Base-by-base conservation (phyloP, 92 coral and sea anemone genomes). In the Blastomussa wellsi region DNA sequence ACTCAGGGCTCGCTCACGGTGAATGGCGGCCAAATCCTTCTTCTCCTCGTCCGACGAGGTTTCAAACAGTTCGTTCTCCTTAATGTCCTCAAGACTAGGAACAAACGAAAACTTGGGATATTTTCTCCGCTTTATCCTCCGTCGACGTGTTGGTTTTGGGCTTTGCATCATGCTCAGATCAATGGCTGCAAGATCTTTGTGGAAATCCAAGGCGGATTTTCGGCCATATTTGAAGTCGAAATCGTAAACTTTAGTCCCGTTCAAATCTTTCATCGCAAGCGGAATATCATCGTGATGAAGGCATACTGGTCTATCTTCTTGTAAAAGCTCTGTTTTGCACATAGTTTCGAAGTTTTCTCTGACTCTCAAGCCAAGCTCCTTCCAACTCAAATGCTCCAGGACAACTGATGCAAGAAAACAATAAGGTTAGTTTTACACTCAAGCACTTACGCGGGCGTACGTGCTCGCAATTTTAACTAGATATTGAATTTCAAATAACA, bases 31-130 rank as follows among this genome's bases (percentile, higher is more conserved):
- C 72, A 94, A n/a, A 83, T 89, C 90, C 71, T 86, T 84, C 41
- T 84, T 86, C 74, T 90, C 94, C 53, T 92, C 95, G 12, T 80
- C 89, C 24, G 91, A 84, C 28, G 86, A 76, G 20, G 80, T 72
- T 76, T 88, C 93, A 57, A 91, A 83, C 57, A 89, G 95, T 81
- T 92, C 92, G 76, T 87, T 86, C 74, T 94, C 98, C 67, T 94
- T 93, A 86, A 94, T 94, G 91, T 92, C 93, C 92, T 94, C 98
- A n/a, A 94, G 92, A 74, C 92, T 77, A 20, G 98, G 98, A 59
- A 88, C 88, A 80, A 92, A 88, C 26, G 77, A 77, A 72, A 87
- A 83, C 39, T 81, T 87, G 16, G 95, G 98, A 42, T 90, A 92
- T 16, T 88, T 82, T 74, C 89, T 91, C 86, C 88, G 86, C 82